Base-by-base conservation (phyloP, 2,888 invertebrate genomes). In the Sesia apiformis region DNA sequence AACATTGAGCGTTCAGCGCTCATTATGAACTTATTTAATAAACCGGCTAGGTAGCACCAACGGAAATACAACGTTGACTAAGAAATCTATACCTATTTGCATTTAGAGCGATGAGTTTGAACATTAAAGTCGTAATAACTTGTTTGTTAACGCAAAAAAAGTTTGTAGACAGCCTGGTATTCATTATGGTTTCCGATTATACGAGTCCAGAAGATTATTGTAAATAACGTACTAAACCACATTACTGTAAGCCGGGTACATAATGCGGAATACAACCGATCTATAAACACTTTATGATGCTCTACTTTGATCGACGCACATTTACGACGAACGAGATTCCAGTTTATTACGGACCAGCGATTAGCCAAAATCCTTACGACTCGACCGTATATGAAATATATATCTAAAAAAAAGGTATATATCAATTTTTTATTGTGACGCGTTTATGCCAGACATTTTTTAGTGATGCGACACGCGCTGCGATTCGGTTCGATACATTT, bases 401-500 rank as follows among this genome's bases (percentile, higher is more conserved):
- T 40, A 50, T 8, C 52, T 49, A 58, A 69, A 72, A 70, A 64
- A 66, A 74, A 70, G 69, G 63, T 71, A 79, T 77, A 74, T 80
- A 70, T 74, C 70, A 70, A 65, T 59, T 73, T 76, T 84, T 84
- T 84, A 85, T 79, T 74, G 75, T 77, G 70, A 71, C 72, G 67
- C 76, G 64, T 80, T 80, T 76, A 76, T 77, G 76, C 69, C 66
- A 64, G 65, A 52, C 8, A 52, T 46, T 54, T 69, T 78, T 75
- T 74, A 82, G 81, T 79, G 80, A 83, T 71, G 81, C 65, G 81
- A 75, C 82, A 84, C 84, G 79, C 78, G 58, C 57, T 72, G 72
- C 80, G 79, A 81, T 81, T 76, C 75, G 72, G 72, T 72, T 74
- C 84, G 76, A 78, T 78, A 71, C 71, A 71, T 52, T 81, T 86